Evolutionary conservation across 2,888 invertebrate genomes (phyloP).

Genomic region (Perizoma flavofasciatum): DNA sequence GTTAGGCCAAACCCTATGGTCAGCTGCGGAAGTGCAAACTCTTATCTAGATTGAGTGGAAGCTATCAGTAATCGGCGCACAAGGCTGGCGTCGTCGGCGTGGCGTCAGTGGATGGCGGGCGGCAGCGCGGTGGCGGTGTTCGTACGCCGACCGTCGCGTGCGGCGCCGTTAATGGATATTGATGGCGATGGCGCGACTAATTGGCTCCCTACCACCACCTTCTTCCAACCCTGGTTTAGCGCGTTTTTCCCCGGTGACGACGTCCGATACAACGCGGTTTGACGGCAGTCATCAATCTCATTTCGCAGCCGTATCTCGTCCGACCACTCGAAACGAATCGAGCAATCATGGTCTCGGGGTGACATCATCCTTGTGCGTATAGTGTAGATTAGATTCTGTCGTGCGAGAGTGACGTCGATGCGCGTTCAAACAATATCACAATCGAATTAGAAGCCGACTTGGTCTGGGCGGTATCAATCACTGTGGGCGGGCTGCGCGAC

Average conservation of each 20-base stretch:
- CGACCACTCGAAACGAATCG: constrained; percentile 54
- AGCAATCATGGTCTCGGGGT: constrained; percentile 52
- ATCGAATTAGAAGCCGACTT: constrained; percentile 75
- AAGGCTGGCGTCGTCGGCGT: constrained; percentile 37
- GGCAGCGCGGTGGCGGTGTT: constrained; percentile 44
- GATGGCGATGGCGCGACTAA: constrained; percentile 79
- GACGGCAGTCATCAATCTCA: constrained; percentile 60
- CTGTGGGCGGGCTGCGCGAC: constrained; percentile 79
- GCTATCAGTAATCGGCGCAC: constrained; percentile 60
- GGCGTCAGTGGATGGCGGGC: constrained; percentile 36
- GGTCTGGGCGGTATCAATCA: constrained; percentile 79
- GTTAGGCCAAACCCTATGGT: constrained; percentile 49
- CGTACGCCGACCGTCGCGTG: constrained; percentile 68
- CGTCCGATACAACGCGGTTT: constrained; percentile 52
- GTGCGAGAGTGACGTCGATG: constrained; percentile 61
- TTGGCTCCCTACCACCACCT: constrained; percentile 69
- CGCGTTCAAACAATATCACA: constrained; percentile 74
- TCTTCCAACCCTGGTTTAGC: constrained; percentile 50
- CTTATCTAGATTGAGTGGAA: constrained; percentile 64
- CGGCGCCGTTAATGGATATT: constrained; percentile 82
- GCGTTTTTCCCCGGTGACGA: constrained; percentile 54
- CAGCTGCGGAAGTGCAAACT: constrained; percentile 66
- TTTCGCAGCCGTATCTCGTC: constrained; percentile 49
- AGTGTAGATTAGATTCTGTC: constrained; percentile 55
- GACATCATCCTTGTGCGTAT: constrained; percentile 61